Evolutionary conservation across 2,888 invertebrate genomes (phyloP), one percentile per base, ranked within the genome.

Genomic region (Spilarctia lutea): DNA sequence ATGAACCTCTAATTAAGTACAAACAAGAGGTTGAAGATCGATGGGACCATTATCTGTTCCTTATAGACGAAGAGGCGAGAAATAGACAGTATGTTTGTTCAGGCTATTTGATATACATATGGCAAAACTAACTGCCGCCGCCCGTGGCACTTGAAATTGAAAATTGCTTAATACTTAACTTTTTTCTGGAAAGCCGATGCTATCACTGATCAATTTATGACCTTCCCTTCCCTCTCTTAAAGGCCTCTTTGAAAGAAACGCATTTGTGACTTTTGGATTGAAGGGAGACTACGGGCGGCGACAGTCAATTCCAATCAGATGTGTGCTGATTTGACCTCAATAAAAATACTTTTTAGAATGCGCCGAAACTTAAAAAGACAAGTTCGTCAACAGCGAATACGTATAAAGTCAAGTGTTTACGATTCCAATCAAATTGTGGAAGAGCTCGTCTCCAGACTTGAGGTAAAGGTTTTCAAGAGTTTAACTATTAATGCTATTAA

Each of bases 361-460:
- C 63, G 27, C 24, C 71, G 42, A 10, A 42, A 63, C 1, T 30
- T 71, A 4, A 71, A 16, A 30, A 63, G 13, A 30, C 60, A 71
- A 71, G 30, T 60, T 27, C 71, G 71, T 30, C 71, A 71, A 24
- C 71, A 71, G 27, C 39, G 71, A 71, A 42, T 30, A 16, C 60
- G 45, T 13, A 63, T 27, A 11, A 71, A 63, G 18, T 71, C 71
- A 11, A 30, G 2, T 20, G 24, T 71, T 10, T 71, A 63, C 30
- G 71, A 71, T 63, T 63, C 24, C 24, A 71, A 71, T 39, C 30
- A 16, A 18, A 27, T 24, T 6, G 24, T 71, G 42, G 71, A 71
- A 3, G 11, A 42, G 20, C 71, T 71, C 10, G 20, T 63, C 1
- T 16, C 42, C 13, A 42, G 24, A 11, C 27, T 42, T 71, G 71